Evolutionary conservation across 2,888 invertebrate species (phyloP).

Genomic region (Synergus japonicus): DNA sequence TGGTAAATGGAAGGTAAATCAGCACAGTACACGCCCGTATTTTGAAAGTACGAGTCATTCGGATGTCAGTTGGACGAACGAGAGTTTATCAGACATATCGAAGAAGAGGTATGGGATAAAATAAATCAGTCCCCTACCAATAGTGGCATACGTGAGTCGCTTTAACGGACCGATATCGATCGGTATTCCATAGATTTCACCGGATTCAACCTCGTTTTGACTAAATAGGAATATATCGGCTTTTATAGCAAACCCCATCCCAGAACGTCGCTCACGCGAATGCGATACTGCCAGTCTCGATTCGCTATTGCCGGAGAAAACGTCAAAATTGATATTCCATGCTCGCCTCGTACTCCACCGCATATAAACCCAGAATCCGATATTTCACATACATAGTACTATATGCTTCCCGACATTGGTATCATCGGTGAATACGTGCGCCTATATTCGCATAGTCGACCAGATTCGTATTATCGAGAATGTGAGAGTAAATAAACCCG

Average conservation of each 20-base stretch:
- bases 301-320: slow-evolving; percentile 60
- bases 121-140: slow-evolving; percentile 29
- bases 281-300: slow-evolving; percentile 45
- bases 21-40: slow-evolving; percentile 29
- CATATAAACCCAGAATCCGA: slow-evolving; percentile 73
- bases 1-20: slow-evolving; percentile 13
- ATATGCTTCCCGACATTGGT: slow-evolving; percentile 2
- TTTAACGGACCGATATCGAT: slow-evolving; percentile 65
- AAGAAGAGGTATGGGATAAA: slow-evolving; percentile 39
- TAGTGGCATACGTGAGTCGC: slow-evolving; percentile 47
- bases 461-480: slow-evolving; percentile 29
- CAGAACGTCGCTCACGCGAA: slow-evolving; percentile 48
- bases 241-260: slow-evolving; percentile 63
- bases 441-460: slow-evolving; percentile 25
- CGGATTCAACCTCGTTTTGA: slow-evolving; percentile 70
- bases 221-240: slow-evolving; percentile 72
- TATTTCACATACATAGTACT: slow-evolving; percentile 64
- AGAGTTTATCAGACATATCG: slow-evolving; percentile 41
- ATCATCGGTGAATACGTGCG: slow-evolving; percentile 32
- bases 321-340: slow-evolving; percentile 75
- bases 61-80: slow-evolving; percentile 36
- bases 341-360: slow-evolving; percentile 65
- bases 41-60: slow-evolving; percentile 39
- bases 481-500: slow-evolving; percentile 60
- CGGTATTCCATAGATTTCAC: slow-evolving; percentile 71